A percentile compares a stretch with the other conserved stretches of the same genome.
These are phyloP conservation scores for Esox masquinongy DNA, from an alignment of 2,797 vertebrate genomes.

Conservation along the genomic window DNA sequence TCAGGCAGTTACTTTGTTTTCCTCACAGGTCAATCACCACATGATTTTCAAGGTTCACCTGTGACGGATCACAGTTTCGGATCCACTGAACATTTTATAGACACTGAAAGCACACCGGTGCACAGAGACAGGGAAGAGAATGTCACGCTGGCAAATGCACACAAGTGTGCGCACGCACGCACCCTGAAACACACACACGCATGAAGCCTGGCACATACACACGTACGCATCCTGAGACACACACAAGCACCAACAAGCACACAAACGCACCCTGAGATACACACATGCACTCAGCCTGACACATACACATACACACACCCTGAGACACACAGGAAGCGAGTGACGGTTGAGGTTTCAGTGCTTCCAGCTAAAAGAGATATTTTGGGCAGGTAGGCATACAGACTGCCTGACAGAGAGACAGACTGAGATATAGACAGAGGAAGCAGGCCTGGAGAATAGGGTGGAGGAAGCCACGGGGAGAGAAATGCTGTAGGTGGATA, in stretches of 20 bases:
- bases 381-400: not conserved
- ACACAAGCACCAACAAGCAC: not conserved
- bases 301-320: not conserved
- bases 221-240: not conserved
- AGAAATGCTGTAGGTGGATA: not conserved
- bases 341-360: not conserved
- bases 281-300: not conserved
- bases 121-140: too few relatives aligned
- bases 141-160: too few relatives aligned
- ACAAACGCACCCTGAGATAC: not conserved
- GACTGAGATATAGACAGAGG: too few relatives aligned
- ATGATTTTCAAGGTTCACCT: not conserved
- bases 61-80: not conserved
- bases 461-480: not conserved
- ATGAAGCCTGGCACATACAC: not conserved
- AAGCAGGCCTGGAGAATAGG: not conserved
- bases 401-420: not conserved
- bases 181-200: too few relatives aligned
- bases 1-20: not conserved
- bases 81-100: not conserved
- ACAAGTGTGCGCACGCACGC: too few relatives aligned
- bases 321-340: not conserved
- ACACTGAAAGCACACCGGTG: not conserved
- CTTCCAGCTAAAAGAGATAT: not conserved
- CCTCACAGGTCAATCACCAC: not conserved